phyloP scores from a whole-genome alignment of 2,797 vertebrate genomes.

The Hemitrygon akajei region DNA sequence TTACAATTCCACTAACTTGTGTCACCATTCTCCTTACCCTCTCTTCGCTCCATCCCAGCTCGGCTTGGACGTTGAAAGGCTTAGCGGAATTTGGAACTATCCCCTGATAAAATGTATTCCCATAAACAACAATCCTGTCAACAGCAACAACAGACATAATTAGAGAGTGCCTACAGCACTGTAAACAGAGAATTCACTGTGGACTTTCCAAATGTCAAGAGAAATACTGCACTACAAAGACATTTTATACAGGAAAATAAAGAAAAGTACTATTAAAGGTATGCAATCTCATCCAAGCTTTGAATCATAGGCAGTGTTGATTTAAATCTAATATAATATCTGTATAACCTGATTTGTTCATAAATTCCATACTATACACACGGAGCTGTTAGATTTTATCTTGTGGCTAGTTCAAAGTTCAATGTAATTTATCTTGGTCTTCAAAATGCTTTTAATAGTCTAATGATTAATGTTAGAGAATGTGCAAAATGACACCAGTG shows the following conservation, averaged over 20 bases:
- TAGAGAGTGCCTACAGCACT: not conserved
- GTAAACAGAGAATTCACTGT: slow-evolving; percentile 5
- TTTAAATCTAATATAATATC: not conserved
- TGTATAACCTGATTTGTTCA: not conserved
- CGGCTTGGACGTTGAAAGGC: slow-evolving; percentile 60
- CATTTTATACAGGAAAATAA: not conserved
- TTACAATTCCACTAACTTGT: too few relatives aligned
- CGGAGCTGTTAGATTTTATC: not conserved
- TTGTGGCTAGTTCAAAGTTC: not conserved
- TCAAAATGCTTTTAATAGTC: not conserved
- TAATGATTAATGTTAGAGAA: too few relatives aligned
- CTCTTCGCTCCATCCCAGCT: slow-evolving; percentile 47
- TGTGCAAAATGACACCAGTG: too few relatives aligned
- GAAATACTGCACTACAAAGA: not conserved
- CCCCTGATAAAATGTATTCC: slow-evolving; percentile 53
- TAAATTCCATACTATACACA: not conserved
- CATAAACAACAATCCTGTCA: slow-evolving; percentile 62
- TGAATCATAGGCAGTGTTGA: not conserved
- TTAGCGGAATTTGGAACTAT: slow-evolving; percentile 57
- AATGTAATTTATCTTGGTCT: not conserved
- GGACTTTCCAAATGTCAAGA: not conserved
- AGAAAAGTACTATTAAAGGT: not conserved
- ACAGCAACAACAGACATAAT: not conserved
- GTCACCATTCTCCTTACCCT: slow-evolving; percentile 45
- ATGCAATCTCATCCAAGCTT: not conserved